Evolutionary conservation across 2,888 invertebrate genomes (phyloP).

Genomic region (Rhimphoctona megacephalus): DNA sequence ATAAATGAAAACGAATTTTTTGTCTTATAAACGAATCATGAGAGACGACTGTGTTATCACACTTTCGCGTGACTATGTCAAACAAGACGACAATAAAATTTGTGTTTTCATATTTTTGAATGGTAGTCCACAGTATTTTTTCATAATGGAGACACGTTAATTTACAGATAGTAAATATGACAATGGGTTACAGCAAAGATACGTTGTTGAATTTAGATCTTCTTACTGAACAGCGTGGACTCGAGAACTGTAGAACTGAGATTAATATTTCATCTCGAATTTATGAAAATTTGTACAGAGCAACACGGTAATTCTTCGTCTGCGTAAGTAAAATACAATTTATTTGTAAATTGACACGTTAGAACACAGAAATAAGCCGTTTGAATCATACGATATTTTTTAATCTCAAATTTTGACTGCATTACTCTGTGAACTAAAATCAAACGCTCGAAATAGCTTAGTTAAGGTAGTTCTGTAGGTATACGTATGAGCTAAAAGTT

Average conservation of each 20-base stretch:
- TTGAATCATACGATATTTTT: too few species aligned
- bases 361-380: too few species aligned
- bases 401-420: too few species aligned
- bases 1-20: background rate
- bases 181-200: background rate
- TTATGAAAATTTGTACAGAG: background rate
- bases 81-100: background rate
- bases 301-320: background rate
- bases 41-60: background rate
- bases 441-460: too few species aligned
- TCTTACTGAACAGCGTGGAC: background rate
- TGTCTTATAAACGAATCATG: background rate
- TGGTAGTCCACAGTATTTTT: background rate
- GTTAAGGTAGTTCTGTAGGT: too few species aligned
- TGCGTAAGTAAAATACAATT: background rate
- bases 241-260: background rate
- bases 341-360: background rate
- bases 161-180: background rate
- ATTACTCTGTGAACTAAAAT: too few species aligned
- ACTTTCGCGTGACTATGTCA: background rate
- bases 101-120: background rate
- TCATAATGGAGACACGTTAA: background rate
- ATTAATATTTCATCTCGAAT: background rate
- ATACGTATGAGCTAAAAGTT: too few species aligned
- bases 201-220: background rate